Conservation (phyloP, 2,113 vertebrate species). For the Calypte anna region DNA sequence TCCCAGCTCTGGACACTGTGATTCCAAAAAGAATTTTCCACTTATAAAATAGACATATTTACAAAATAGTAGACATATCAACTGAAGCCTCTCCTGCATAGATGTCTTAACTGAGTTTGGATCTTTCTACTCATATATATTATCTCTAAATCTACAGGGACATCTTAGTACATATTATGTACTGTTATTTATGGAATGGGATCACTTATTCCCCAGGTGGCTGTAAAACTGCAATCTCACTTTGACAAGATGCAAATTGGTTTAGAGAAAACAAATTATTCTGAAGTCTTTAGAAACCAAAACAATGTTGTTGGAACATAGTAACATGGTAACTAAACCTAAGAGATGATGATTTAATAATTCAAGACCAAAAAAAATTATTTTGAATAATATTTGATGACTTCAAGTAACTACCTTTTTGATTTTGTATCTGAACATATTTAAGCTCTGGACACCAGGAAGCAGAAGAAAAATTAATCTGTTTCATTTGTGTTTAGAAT, state of each 20-base stretch:
- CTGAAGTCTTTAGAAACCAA: constrained; percentile 67
- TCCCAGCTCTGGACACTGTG: neutral
- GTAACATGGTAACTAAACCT: constrained; percentile 43
- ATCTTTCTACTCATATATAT: constrained; percentile 2
- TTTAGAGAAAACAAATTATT: constrained; percentile 81
- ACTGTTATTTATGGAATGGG: constrained; percentile 75
- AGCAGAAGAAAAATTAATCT: neutral
- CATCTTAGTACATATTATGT: constrained; percentile 70
- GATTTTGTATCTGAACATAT: neutral
- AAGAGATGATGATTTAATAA: constrained; percentile 32
- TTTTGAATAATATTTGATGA: constrained; percentile 29
- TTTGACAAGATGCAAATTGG: constrained; percentile 79
- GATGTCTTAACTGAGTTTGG: neutral
- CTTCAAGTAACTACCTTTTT: constrained; percentile 34
- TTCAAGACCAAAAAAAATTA: neutral
- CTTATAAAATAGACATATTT: neutral
- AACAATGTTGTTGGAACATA: neutral
- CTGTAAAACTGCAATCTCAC: constrained; percentile 72
- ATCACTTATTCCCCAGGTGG: constrained; percentile 64
- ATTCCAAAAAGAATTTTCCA: neutral
- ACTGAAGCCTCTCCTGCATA: neutral
- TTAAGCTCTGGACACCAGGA: neutral
- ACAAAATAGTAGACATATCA: neutral
- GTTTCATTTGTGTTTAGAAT: neutral
- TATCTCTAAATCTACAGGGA: constrained; percentile 50